phyloP scores from a whole-genome alignment of 2,797 vertebrate species.

The Buceros bicornis region DNA sequence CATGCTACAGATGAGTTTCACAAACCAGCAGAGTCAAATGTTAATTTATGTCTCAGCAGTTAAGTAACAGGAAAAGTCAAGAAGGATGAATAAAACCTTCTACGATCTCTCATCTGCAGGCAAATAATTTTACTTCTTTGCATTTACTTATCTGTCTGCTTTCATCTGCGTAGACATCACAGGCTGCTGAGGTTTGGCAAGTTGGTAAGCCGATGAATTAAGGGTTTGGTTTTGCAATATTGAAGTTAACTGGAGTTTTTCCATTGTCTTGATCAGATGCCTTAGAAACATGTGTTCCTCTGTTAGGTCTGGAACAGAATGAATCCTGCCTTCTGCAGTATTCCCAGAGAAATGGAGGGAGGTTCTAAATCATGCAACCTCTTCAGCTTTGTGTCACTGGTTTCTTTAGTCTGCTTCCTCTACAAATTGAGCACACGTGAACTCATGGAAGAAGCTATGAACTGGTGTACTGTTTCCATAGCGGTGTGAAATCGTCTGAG shows the following conservation, averaged over 20 bases:
- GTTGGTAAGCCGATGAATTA: neutral
- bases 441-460: neutral
- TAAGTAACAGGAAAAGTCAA: constrained; percentile 45
- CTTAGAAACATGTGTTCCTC: neutral
- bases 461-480: neutral
- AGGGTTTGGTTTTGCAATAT: neutral
- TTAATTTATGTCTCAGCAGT: constrained; percentile 14
- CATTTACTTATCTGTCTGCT: constrained; percentile 18
- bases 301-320: neutral
- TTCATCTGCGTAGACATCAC: constrained; percentile 27
- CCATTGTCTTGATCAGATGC: neutral
- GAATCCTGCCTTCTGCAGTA: neutral
- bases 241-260: neutral
- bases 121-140: constrained; percentile 41
- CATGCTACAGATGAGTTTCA: neutral
- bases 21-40: constrained; percentile 1
- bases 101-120: constrained; percentile 25
- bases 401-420: neutral
- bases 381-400: neutral
- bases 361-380: neutral
- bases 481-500: neutral
- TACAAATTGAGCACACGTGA: neutral
- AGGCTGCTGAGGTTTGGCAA: neutral
- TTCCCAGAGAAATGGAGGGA: neutral
- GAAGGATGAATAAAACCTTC: constrained; percentile 1